phyloP scores from a whole-genome alignment of 1,140 invertebrate species.

The Ceratina australensis region DNA sequence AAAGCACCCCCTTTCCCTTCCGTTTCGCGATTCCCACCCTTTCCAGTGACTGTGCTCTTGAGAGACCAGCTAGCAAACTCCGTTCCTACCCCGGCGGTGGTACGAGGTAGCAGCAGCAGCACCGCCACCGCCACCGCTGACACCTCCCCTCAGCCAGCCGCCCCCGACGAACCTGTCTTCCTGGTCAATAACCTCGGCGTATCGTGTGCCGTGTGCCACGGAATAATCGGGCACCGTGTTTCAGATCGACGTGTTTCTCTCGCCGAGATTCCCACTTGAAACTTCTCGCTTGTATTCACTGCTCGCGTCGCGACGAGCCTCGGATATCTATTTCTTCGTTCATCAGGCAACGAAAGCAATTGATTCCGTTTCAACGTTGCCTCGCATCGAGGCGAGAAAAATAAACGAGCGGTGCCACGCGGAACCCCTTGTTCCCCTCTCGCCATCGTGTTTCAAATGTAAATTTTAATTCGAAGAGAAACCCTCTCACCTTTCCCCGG shows the following conservation, averaged over 20 bases:
- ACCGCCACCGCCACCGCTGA: slow-evolving; percentile 28
- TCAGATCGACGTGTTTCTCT: slow-evolving; percentile 25
- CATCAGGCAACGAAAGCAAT: neutral
- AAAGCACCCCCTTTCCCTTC: slow-evolving; percentile 15
- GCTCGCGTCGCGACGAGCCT: too few relatives aligned
- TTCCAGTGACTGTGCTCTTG: slow-evolving; percentile 8
- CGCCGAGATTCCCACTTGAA: neutral
- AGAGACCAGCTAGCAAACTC: slow-evolving; percentile 59
- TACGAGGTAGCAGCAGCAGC: slow-evolving; percentile 32
- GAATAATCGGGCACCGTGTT: slow-evolving; percentile 48
- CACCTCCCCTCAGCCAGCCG: slow-evolving; percentile 24
- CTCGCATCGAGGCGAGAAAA: neutral
- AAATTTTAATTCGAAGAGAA: slow-evolving; percentile 13
- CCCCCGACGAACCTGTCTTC: slow-evolving; percentile 59
- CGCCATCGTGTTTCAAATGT: slow-evolving; percentile 1
- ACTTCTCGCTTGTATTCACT: too few relatives aligned
- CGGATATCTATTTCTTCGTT: too few relatives aligned
- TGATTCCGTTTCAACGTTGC: neutral
- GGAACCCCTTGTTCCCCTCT: neutral
- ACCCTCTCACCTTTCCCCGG: neutral
- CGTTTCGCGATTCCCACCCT: slow-evolving; percentile 15
- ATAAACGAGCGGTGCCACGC: neutral
- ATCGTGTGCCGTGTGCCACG: slow-evolving; percentile 28
- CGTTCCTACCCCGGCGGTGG: slow-evolving; percentile 34
- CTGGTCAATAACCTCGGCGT: slow-evolving; percentile 63